Evolutionary conservation across 1,140 invertebrate genomes (phyloP).

Genomic region (Prorops nasuta): DNA sequence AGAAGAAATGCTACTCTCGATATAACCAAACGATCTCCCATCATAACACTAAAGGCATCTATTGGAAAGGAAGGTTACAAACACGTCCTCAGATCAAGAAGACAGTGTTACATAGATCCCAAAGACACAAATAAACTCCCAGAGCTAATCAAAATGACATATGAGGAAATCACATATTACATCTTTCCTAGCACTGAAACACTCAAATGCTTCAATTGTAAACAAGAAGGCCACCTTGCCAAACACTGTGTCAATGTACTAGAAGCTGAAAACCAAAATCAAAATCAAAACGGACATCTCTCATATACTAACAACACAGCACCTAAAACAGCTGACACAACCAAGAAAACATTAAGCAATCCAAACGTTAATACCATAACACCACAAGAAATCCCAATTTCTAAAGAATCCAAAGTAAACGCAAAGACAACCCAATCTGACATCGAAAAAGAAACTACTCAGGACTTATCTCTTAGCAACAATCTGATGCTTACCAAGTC

Average conservation of each 20-base stretch:
- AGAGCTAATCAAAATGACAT: not conserved
- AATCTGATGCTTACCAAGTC: too few relatives aligned
- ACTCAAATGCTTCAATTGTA: slow-evolving; percentile 10
- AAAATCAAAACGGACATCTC: not conserved
- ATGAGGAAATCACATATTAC: not conserved
- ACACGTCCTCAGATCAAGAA: slow-evolving; percentile 11
- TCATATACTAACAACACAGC: not conserved
- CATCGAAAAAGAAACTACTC: too few relatives aligned
- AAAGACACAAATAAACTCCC: slow-evolving; percentile 5
- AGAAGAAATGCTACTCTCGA: slow-evolving; percentile 4
- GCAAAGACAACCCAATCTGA: not conserved
- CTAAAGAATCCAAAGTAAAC: not conserved
- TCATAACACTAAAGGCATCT: slow-evolving; percentile 8
- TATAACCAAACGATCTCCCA: slow-evolving; percentile 3
- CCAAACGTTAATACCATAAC: too few relatives aligned
- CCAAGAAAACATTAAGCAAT: too few relatives aligned
- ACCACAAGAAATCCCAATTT: not conserved
- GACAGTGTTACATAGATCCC: slow-evolving; percentile 12
- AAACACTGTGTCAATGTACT: slow-evolving; percentile 6
- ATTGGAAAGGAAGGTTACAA: slow-evolving; percentile 2
- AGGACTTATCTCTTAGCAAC: too few relatives aligned
- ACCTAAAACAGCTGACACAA: not conserved
- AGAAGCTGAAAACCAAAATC: too few relatives aligned
- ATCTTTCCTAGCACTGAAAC: slow-evolving; percentile 7
- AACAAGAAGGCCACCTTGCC: slow-evolving; percentile 10